Evolutionary conservation across 2,113 vertebrate species (phyloP).

Genomic region (Rhinopomastus cyanomelas): DNA sequence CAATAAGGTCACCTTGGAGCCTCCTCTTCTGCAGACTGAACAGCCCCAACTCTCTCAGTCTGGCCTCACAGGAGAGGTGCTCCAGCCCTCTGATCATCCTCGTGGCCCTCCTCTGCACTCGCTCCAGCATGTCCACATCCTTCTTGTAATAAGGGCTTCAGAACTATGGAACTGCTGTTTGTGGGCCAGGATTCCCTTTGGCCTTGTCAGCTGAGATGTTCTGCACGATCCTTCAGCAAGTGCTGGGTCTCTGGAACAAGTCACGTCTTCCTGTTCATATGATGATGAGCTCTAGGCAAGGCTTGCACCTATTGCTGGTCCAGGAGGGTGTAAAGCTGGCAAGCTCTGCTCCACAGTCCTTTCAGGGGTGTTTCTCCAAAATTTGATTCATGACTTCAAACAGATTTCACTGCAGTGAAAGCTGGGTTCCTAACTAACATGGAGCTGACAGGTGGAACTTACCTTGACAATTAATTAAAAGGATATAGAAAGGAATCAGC

Average conservation of each 20-base stretch:
- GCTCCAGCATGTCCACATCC: too few relatives aligned
- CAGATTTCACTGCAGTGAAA: neutral
- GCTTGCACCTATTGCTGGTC: neutral
- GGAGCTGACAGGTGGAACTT: neutral
- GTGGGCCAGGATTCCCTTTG: neutral
- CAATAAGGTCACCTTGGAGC: too few relatives aligned
- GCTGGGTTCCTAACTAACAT: neutral
- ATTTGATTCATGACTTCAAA: neutral
- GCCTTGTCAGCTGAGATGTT: neutral
- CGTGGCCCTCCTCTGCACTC: too few relatives aligned
- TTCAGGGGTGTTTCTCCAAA: neutral
- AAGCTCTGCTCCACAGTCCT: neutral
- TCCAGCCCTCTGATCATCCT: too few relatives aligned
- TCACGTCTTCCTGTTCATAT: neutral
- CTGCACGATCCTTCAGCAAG: neutral
- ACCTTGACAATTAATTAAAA: constrained; percentile 15
- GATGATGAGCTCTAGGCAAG: neutral
- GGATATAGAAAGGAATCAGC: neutral
- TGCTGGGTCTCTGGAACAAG: rapidly evolving
- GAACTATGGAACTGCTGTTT: neutral
- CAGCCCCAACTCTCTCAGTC: too few relatives aligned
- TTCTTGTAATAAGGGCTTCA: too few relatives aligned
- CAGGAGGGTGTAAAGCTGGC: neutral
- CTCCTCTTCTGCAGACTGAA: too few relatives aligned
- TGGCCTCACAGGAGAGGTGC: too few relatives aligned